These are phyloP conservation scores for Pachymerium ferrugineum DNA, from an alignment of 2,888 invertebrate species.

Conservation along the genomic window DNA sequence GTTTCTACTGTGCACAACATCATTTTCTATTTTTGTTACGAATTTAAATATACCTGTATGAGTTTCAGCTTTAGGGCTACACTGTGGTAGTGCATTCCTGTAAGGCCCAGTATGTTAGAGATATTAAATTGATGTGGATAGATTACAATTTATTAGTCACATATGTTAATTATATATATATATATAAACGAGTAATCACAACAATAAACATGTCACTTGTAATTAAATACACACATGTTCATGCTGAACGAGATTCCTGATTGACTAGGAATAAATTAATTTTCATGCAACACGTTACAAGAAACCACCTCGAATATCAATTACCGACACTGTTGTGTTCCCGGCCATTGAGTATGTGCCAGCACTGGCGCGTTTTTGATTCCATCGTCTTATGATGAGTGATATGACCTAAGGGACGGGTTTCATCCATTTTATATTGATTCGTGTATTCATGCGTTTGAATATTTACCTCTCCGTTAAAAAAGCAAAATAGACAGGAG, in stretches of 20 bases:
- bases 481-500: constrained; percentile 86
- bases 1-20: background rate
- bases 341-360: background rate
- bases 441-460: background rate
- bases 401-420: background rate
- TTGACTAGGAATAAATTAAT: too few relatives aligned
- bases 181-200: too few relatives aligned
- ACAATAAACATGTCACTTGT: too few relatives aligned
- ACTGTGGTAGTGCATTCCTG: constrained; percentile 21
- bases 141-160: background rate
- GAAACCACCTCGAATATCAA: too few relatives aligned
- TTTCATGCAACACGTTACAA: too few relatives aligned
- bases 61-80: constrained; percentile 10
- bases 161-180: background rate
- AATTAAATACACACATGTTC: too few relatives aligned
- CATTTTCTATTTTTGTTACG: background rate
- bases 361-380: background rate
- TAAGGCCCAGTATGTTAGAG: constrained; percentile 22
- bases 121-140: background rate
- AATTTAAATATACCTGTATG: background rate
- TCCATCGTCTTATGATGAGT: background rate
- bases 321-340: constrained; percentile 25
- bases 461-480: constrained; percentile 77
- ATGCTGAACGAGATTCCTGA: too few relatives aligned
- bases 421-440: too few relatives aligned